Conservation (phyloP, 1,140 invertebrate genomes). For the Anagrus nilaparvatae region DNA sequence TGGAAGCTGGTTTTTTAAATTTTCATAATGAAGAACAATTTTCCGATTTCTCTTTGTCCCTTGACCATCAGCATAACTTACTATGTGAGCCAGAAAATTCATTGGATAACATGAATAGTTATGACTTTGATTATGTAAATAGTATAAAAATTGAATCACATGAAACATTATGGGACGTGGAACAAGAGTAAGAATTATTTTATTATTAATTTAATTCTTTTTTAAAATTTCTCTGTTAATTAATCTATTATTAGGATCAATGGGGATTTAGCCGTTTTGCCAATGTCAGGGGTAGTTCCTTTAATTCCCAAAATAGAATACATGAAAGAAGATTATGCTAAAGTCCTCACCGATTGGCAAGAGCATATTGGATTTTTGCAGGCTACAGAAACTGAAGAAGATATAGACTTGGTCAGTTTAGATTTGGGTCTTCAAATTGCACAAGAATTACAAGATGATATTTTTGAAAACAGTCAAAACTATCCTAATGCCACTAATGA, state of each 20-base stretch:
- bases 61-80: conserved; percentile 27
- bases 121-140: conserved; percentile 30
- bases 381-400: conserved; percentile 30
- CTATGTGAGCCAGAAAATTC: conserved; percentile 24
- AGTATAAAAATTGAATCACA: conserved; percentile 18
- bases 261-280: conserved; percentile 25
- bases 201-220: conserved; percentile 2
- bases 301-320: conserved; percentile 26
- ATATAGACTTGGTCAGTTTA: conserved; percentile 24
- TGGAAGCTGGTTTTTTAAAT: conserved; percentile 35
- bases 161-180: conserved; percentile 25
- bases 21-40: conserved; percentile 35
- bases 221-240: not conserved
- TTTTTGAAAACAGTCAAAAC: conserved; percentile 2
- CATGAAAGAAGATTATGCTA: conserved; percentile 37
- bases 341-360: conserved; percentile 38
- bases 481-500: not conserved
- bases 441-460: conserved; percentile 1
- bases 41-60: conserved; percentile 27
- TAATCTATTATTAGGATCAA: conserved; percentile 21
- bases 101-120: conserved; percentile 23
- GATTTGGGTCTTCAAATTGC: conserved; percentile 9
- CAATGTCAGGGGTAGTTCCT: conserved; percentile 23
- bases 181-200: conserved; percentile 26
- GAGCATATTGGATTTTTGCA: conserved; percentile 32